Evolutionary conservation across 2,113 vertebrate species (phyloP).

Genomic region (Crotalus horridus): DNA sequence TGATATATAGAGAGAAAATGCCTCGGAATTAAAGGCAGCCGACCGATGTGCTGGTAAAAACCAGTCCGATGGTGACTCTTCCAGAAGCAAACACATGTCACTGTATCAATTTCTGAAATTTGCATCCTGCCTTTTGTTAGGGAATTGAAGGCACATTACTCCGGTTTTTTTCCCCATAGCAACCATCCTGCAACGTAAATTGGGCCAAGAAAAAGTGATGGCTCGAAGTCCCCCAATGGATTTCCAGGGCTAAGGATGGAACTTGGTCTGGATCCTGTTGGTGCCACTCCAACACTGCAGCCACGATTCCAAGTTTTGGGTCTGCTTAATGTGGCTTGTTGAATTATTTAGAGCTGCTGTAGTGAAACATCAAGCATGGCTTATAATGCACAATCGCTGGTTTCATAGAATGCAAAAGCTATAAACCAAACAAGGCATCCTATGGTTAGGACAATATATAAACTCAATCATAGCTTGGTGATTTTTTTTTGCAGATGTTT

Average conservation of each 20-base stretch:
- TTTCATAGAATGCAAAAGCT: not conserved
- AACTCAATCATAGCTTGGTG: not conserved
- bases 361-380: not conserved
- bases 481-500: not conserved
- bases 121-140: not conserved
- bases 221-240: not conserved
- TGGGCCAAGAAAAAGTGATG: not conserved
- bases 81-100: not conserved
- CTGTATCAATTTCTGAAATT: not conserved
- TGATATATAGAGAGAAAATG: not conserved
- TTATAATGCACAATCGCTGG: not conserved
- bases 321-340: not conserved
- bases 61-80: not conserved
- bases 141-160: not conserved
- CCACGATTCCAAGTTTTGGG: not conserved
- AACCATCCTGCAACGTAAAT: not conserved
- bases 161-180: not conserved
- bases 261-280: not conserved
- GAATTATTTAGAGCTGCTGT: not conserved
- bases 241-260: not conserved
- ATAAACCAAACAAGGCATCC: not conserved
- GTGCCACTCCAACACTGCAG: not conserved
- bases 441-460: not conserved
- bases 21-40: not conserved
- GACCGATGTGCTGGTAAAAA: not conserved